Conservation (phyloP, 2,113 vertebrate species). For the Archilochus colubris region DNA sequence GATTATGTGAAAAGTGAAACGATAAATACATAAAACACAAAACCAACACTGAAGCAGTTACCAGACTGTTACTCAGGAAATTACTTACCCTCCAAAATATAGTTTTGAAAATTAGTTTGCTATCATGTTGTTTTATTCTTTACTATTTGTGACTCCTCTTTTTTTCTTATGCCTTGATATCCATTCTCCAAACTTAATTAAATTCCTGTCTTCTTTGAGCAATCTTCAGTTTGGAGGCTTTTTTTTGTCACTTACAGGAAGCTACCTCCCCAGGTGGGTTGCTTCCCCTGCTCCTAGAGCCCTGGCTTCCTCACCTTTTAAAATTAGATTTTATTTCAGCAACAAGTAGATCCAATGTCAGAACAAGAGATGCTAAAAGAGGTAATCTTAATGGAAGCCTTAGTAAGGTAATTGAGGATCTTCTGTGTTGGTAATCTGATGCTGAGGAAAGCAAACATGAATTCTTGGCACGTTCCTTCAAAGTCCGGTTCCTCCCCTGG, state of each 20-base stretch:
- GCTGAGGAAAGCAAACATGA: slow-evolving; percentile 11
- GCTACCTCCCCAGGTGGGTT: slow-evolving; percentile 24
- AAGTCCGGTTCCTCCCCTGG: background rate
- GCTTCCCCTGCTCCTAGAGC: slow-evolving; percentile 29
- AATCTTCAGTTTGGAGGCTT: slow-evolving; percentile 39
- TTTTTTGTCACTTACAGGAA: slow-evolving; percentile 48
- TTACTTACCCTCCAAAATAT: background rate
- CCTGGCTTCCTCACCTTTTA: slow-evolving; percentile 48
- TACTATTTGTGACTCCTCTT: background rate
- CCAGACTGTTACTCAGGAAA: background rate
- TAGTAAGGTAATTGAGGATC: slow-evolving; percentile 46
- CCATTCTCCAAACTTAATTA: background rate
- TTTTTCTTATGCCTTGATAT: background rate
- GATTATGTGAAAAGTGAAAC: background rate
- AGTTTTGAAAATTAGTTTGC: background rate
- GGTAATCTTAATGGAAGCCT: slow-evolving; percentile 57
- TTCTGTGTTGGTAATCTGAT: background rate
- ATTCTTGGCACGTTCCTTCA: background rate
- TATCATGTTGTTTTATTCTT: background rate
- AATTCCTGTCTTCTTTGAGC: slow-evolving; percentile 22
- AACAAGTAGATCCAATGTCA: slow-evolving; percentile 57
- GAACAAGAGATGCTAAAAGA: slow-evolving; percentile 36
- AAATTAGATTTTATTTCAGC: slow-evolving; percentile 66
- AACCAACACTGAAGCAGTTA: background rate
- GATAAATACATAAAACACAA: background rate